These are phyloP conservation scores for Microplitis demolitor DNA, from an alignment of 1,140 invertebrate species.

Conservation along the genomic window DNA sequence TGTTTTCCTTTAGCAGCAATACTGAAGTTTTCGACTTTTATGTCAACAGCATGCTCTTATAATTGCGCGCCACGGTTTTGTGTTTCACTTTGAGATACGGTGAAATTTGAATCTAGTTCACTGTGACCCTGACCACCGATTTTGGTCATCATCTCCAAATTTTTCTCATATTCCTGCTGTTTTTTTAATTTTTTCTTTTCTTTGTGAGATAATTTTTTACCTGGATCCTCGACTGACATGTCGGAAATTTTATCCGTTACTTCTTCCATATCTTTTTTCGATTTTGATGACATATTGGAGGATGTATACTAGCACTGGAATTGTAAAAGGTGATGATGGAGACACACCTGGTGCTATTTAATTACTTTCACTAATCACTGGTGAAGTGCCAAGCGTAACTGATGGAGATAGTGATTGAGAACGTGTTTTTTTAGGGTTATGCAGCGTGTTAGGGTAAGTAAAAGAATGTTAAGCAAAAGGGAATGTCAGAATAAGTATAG, in stretches of 20 bases:
- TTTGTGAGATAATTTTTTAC: constrained; percentile 84
- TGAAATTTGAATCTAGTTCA: constrained; percentile 92
- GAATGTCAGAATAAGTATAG: too few species aligned
- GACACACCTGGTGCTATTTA: too few species aligned
- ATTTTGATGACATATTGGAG: constrained; percentile 17
- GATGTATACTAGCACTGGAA: neutral
- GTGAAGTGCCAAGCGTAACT: too few species aligned
- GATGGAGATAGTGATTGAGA: too few species aligned
- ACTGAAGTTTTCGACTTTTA: constrained; percentile 98
- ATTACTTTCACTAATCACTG: too few species aligned
- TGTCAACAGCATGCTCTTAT: constrained; percentile 94
- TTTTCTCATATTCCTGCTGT: constrained; percentile 88
- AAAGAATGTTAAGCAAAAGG: too few species aligned
- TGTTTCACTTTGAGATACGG: constrained; percentile 79
- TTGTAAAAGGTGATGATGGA: too few species aligned
- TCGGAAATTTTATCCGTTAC: constrained; percentile 50
- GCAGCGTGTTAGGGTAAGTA: too few species aligned
- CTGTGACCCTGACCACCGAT: constrained; percentile 87
- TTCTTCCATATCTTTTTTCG: constrained; percentile 40
- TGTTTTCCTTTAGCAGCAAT: constrained; percentile 98
- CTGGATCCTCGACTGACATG: constrained; percentile 44
- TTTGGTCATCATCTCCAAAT: constrained; percentile 86
- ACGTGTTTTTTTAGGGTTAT: too few species aligned
- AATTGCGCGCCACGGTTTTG: constrained; percentile 69
- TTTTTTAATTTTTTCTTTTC: constrained; percentile 95